Base-by-base conservation (phyloP, 2,888 invertebrate species). In the Ichneumoninae sp. region DNA sequence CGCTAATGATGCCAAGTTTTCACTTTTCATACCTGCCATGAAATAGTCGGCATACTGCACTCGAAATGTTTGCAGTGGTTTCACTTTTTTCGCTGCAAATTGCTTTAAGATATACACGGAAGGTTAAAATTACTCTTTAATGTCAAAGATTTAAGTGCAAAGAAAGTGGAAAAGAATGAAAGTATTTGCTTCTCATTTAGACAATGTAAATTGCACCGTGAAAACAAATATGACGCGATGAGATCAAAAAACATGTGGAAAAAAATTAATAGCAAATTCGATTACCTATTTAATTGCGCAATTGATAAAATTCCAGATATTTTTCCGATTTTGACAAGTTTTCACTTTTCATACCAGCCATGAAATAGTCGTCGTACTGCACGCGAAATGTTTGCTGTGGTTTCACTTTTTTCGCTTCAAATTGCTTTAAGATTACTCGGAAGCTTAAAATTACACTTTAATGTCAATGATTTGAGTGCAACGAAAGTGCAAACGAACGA, bases 11-110 rank as follows among this genome's bases (percentile, higher is more conserved):
- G 1, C 22, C 3, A 26, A 57, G 44, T 44, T 73, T 73, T 73
- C 73, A 73, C 73, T 73, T 73, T 73, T 44, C 73, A 26, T 44
- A n/a, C 22, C 40, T n/a, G 44, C 44, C 16, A 4, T 44, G 40
- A 16, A 57, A 57, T 10, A 57, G 57, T 57, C 22, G 57, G 26
- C 57, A 57, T 22, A 57, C 57, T 60, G 16, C 57, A n/a, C 19
- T 57, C 57, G 30, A 73, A 60, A 73, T 44, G 13, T 26, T 44
- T 44, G 40, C 22, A 13, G 16, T 40, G 8, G 3, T 54, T 71
- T 36, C 19, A 36, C 36, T 22, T 10, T 16, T 3, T 16, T 57
- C 22, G 44, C 22, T 44, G 10, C 22, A 13, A 66, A 65, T 65
- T 66, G 22, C 69, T 16, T 2, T 2, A 52, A 0, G 10, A 22